phyloP scores from a whole-genome alignment of 2,888 invertebrate species.

The Eutolmus rufibarbis region DNA sequence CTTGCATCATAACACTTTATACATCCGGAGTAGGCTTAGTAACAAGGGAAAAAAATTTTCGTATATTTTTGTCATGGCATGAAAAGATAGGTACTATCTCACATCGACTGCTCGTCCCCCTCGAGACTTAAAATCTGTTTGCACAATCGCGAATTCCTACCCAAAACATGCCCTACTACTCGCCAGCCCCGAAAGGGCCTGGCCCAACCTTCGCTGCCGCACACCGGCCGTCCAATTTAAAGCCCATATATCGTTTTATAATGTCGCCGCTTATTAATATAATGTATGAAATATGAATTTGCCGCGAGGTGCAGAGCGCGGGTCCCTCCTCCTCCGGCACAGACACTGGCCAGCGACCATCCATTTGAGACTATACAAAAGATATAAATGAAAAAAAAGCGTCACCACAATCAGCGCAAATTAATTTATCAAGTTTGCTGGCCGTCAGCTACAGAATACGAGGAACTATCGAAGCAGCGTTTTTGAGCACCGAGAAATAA shows the following conservation, averaged over 20 bases:
- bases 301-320: neutral
- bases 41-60: neutral
- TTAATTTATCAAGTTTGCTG: conserved; percentile 29
- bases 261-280: conserved; percentile 18
- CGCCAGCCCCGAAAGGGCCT: neutral
- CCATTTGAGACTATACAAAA: neutral
- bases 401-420: conserved; percentile 32
- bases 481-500: conserved; percentile 11
- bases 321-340: neutral
- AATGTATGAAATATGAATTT: neutral
- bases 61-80: neutral
- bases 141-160: neutral
- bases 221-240: neutral
- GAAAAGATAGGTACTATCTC: neutral
- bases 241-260: neutral
- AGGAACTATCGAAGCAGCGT: conserved; percentile 3
- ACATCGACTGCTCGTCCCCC: neutral
- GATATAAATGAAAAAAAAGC: neutral
- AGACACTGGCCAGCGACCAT: neutral
- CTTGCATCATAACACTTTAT: conserved; percentile 24
- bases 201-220: neutral
- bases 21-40: conserved; percentile 24
- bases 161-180: neutral
- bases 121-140: neutral
- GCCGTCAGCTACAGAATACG: conserved; percentile 3